A percentile compares a stretch with the other conserved stretches of the same genome.
phyloP scores from a whole-genome alignment of 2,888 invertebrate genomes.

The Aromia moschata region DNA sequence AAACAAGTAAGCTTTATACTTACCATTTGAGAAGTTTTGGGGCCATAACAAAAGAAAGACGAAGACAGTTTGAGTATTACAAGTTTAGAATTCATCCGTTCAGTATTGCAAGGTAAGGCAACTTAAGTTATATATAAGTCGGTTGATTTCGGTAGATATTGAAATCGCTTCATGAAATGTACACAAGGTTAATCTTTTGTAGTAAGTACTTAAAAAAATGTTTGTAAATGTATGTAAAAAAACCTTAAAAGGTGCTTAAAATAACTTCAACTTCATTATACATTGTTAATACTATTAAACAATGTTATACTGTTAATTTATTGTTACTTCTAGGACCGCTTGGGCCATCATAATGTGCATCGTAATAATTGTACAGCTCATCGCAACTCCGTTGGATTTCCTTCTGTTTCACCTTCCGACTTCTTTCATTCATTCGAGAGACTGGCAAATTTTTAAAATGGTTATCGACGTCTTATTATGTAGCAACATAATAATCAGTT shows the following conservation, averaged over 20 bases:
- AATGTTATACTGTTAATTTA: too few species aligned
- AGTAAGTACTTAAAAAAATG: too few species aligned
- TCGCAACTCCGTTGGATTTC: slow-evolving; percentile 45
- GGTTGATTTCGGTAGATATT: too few species aligned
- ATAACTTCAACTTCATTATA: too few species aligned
- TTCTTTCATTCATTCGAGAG: slow-evolving; percentile 16
- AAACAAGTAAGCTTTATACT: slow-evolving; percentile 49
- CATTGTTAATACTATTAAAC: background rate
- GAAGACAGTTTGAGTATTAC: slow-evolving; percentile 48
- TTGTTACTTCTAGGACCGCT: slow-evolving; percentile 44
- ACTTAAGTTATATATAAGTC: too few species aligned
- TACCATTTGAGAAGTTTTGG: slow-evolving; percentile 53
- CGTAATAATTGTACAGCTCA: slow-evolving; percentile 43
- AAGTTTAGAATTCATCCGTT: slow-evolving; percentile 51
- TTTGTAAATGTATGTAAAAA: too few species aligned
- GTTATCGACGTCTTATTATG: slow-evolving; percentile 36
- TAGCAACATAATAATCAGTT: slow-evolving; percentile 44
- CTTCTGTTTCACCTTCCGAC: slow-evolving; percentile 30
- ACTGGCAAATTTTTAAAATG: slow-evolving; percentile 30
- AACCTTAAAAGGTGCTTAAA: too few species aligned
- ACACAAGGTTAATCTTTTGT: too few species aligned
- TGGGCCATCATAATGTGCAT: slow-evolving; percentile 47
- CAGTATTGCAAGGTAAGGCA: slow-evolving; percentile 50
- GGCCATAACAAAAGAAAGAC: slow-evolving; percentile 50
- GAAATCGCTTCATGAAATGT: too few species aligned